Evolutionary conservation across 2,797 vertebrate species (phyloP), one percentile per base, ranked within the genome.

Genomic region (Discoglossus pictus): DNA sequence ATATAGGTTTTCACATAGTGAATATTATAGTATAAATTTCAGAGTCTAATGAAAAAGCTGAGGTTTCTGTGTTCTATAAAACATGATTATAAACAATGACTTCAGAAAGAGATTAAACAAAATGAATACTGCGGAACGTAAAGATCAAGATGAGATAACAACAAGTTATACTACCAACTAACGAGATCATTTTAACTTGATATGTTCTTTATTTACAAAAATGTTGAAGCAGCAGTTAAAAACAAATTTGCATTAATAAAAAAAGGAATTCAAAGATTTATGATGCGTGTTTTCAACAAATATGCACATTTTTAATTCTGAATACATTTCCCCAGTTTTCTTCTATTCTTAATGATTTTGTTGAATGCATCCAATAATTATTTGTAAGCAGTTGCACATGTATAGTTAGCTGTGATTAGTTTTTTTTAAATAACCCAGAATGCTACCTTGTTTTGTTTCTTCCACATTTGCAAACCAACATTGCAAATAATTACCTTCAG

Each of bases 161-260:
- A 40, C 18, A 48, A 63, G 35, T 46, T 63, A 21, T 20, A 24
- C 60, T 42, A 27, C 38, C 25, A 51, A 46, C 7, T 63, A 70
- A 55, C 43, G 54, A 63, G 67, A 51, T 70, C 16, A 47, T 70
- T 70, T 63, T 48, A 70, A 42, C 43, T 69, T 69, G 43, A 70
- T 70, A 63, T 56, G 59, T 62, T 69, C 58, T 69, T 70, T 70
- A 56, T 70, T 70, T 70, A 63, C 51, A 63, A 70, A 70, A 70
- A 62, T 54, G 66, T 68, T 46, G 66, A 54, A 47, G 48, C 20
- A 62, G 59, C 67, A 69, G 35, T 66, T 58, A 47, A 40, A 31
- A 65, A 50, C 64, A 55, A 56, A 63, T 43, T 35, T 55, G 35
- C 52, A 55, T 62, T 56, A 70, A 50, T 55, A 56, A 47, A 43